These are phyloP conservation scores for Matsumurasca onukii DNA, from an alignment of 1,140 invertebrate genomes.

Conservation along the genomic window DNA sequence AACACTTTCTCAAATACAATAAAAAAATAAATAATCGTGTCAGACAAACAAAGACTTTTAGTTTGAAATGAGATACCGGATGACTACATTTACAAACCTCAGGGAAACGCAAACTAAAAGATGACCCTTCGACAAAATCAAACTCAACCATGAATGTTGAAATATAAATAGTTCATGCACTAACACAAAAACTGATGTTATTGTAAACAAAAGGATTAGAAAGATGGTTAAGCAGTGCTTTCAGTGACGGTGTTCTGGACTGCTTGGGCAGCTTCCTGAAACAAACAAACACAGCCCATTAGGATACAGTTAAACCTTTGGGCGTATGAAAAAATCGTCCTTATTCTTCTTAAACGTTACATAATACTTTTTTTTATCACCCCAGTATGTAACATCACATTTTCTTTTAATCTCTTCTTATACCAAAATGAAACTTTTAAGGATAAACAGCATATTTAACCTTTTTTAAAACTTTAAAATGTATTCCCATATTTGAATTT, in stretches of 20 bases:
- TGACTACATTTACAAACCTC: not conserved
- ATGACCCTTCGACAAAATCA: conserved; percentile 15
- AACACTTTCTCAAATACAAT: not conserved
- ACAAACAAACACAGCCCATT: too few species aligned
- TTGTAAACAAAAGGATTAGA: conserved; percentile 25
- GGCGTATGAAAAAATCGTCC: too few species aligned
- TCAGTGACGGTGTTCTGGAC: conserved; percentile 38
- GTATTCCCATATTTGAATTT: too few species aligned
- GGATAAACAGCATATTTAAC: too few species aligned
- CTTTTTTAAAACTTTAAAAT: too few species aligned
- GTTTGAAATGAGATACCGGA: conserved; percentile 16
- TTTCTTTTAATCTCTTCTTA: too few species aligned
- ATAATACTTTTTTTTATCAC: too few species aligned
- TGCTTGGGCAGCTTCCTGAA: conserved; percentile 34
- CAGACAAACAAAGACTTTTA: not conserved
- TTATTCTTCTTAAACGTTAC: too few species aligned
- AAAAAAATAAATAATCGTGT: conserved; percentile 2
- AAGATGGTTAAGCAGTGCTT: conserved; percentile 34
- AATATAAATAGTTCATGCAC: conserved; percentile 29
- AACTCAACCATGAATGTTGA: conserved; percentile 23
- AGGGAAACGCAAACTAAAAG: conserved; percentile 24
- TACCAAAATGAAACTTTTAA: too few species aligned
- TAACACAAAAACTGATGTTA: conserved; percentile 32
- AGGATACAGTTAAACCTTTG: too few species aligned
- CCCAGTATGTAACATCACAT: too few species aligned